Percentiles rank a stretch among this genome's conserved stretches.
These are phyloP conservation scores for Reinhardtius hippoglossoides DNA, from an alignment of 2,113 vertebrate species.

Conservation along the genomic window DNA sequence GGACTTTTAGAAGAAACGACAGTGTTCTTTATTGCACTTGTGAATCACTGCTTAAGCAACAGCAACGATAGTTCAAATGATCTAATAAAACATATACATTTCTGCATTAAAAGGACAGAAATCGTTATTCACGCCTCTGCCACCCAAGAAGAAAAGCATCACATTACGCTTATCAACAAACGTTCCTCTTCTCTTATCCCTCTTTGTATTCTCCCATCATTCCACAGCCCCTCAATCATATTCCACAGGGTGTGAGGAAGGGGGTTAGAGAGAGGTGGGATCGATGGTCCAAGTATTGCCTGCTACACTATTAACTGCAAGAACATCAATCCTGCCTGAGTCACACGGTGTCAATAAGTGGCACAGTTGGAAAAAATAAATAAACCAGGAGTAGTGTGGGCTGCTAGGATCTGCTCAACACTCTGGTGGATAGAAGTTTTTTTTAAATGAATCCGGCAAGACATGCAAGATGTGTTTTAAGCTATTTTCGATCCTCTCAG, in stretches of 20 bases:
- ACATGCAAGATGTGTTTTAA: conserved; percentile 4
- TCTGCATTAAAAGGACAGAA: conserved; percentile 36
- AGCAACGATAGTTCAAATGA: conserved; percentile 16
- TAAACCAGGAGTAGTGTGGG: conserved; percentile 1
- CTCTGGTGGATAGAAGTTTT: conserved; percentile 2
- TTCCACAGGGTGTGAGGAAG: conserved; percentile 42
- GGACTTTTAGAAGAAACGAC: conserved; percentile 12
- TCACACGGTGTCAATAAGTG: conserved; percentile 69
- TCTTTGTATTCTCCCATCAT: conserved; percentile 54
- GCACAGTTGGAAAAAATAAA: conserved; percentile 39
- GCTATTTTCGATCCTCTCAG: background rate
- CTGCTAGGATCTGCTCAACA: conserved; percentile 23
- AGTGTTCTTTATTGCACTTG: conserved; percentile 9
- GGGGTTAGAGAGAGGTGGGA: conserved; percentile 43
- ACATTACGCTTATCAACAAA: conserved; percentile 46
- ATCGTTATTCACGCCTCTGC: conserved; percentile 20
- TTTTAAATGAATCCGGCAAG: background rate
- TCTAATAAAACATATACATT: conserved; percentile 16
- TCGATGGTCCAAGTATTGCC: conserved; percentile 69
- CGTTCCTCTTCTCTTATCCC: conserved; percentile 51
- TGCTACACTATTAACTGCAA: conserved; percentile 64
- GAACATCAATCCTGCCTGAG: conserved; percentile 71
- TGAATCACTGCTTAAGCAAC: background rate
- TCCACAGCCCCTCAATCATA: conserved; percentile 57
- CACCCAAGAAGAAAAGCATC: conserved; percentile 31